phyloP scores from a whole-genome alignment of 2,888 invertebrate genomes.

The Heliconius hortense region DNA sequence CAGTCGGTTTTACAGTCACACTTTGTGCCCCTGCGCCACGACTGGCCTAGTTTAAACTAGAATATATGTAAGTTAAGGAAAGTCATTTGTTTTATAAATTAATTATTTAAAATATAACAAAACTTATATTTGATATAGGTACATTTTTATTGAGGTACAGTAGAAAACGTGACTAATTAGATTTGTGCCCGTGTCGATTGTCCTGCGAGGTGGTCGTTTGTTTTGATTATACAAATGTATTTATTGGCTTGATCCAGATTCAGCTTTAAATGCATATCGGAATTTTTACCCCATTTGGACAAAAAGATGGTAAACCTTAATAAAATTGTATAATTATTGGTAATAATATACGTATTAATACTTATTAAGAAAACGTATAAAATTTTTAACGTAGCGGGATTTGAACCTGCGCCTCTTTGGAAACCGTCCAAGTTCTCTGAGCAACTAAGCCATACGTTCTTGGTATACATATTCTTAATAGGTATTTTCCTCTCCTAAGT shows the following conservation, averaged over 20 bases:
- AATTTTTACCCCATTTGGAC: not conserved
- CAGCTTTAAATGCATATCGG: not conserved
- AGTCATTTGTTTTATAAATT: too few relatives aligned
- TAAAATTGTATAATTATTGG: too few relatives aligned
- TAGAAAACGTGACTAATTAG: not conserved
- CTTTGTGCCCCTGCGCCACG: too few relatives aligned
- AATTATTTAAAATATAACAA: not conserved
- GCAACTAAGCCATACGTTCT: too few relatives aligned
- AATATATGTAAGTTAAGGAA: not conserved
- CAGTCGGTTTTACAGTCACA: too few relatives aligned
- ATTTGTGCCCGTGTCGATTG: slow-evolving; percentile 1
- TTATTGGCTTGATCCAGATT: not conserved
- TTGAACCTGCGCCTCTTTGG: too few relatives aligned
- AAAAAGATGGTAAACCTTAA: not conserved
- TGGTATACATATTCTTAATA: too few relatives aligned
- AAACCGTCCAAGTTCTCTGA: too few relatives aligned
- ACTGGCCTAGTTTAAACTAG: not conserved
- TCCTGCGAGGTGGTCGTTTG: slow-evolving; percentile 7
- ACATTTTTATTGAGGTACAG: not conserved
- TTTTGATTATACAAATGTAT: slow-evolving; percentile 5
- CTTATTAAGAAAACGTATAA: too few relatives aligned
- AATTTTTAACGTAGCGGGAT: too few relatives aligned
- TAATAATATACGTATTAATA: too few relatives aligned
- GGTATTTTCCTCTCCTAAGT: too few relatives aligned
- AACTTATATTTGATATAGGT: not conserved